These are phyloP conservation scores for Simalia tracyae DNA, from an alignment of 2,797 vertebrate genomes.

Conservation along the genomic window DNA sequence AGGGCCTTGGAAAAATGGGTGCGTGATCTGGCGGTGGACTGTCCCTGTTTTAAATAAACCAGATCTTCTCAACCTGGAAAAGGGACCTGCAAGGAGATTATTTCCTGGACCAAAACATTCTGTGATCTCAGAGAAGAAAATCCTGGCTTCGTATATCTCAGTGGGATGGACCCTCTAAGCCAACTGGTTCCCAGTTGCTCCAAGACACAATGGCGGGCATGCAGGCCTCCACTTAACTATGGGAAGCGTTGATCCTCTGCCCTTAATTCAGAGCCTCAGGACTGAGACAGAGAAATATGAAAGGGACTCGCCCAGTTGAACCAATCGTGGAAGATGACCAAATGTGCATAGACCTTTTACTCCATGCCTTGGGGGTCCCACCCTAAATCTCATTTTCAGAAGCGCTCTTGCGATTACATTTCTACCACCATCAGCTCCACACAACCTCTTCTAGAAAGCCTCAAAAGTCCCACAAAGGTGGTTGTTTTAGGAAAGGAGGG, in stretches of 20 bases:
- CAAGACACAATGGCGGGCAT: neutral
- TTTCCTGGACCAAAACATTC: neutral
- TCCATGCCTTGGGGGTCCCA: neutral
- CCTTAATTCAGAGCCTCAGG: neutral
- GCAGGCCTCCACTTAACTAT: neutral
- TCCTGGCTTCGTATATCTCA: neutral
- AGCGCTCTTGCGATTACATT: neutral
- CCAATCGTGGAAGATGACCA: neutral
- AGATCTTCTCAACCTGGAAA: neutral
- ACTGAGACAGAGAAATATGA: neutral
- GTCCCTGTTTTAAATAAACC: neutral
- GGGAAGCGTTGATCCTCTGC: neutral
- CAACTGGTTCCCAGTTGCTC: neutral
- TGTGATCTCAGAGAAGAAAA: neutral
- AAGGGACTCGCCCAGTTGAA: too few species aligned
- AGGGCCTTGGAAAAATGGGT: neutral
- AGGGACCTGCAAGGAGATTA: neutral
- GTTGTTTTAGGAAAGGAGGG: neutral
- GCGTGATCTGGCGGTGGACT: neutral
- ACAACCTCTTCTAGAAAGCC: neutral
- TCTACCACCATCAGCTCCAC: neutral
- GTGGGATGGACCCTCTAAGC: neutral
- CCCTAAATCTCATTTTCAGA: neutral
- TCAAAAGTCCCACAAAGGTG: neutral
- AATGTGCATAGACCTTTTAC: neutral